Evolutionary conservation across 2,113 vertebrate species (phyloP).

Genomic region (Oreochromis aureus): DNA sequence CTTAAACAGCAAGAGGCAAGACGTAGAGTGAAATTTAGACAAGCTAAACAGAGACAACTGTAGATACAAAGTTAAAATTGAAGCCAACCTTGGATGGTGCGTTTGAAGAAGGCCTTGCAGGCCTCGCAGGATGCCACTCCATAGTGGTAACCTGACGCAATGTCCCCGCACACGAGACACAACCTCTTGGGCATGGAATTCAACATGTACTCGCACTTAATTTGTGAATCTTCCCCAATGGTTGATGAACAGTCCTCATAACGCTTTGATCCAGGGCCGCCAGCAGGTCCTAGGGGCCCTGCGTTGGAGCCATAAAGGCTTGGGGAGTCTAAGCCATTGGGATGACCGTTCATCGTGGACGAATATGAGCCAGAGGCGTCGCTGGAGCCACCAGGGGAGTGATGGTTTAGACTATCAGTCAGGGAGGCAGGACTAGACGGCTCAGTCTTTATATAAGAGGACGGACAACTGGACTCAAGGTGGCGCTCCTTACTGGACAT

Average conservation of each 20-base stretch:
- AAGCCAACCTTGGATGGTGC: conserved; percentile 98
- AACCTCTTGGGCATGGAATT: conserved; percentile 99
- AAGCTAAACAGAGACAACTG: not conserved
- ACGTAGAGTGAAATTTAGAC: not conserved
- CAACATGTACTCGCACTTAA: conserved; percentile 99
- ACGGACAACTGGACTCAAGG: conserved; percentile 99
- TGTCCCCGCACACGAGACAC: conserved; percentile 98
- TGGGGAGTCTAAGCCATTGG: conserved; percentile 97
- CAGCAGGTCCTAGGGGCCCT: conserved; percentile 81
- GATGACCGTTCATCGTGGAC: conserved; percentile 98
- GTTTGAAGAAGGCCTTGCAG: conserved; percentile 99
- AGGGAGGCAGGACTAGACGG: conserved; percentile 98
- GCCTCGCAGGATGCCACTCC: conserved; percentile 98
- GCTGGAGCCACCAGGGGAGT: conserved; percentile 97
- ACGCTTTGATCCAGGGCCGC: conserved; percentile 85
- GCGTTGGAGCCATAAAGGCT: conserved; percentile 90
- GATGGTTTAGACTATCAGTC: conserved; percentile 99
- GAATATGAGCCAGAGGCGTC: conserved; percentile 99
- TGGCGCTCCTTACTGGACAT: conserved; percentile 99
- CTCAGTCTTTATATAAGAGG: conserved; percentile 99
- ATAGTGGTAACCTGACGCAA: conserved; percentile 98
- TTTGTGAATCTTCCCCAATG: conserved; percentile 96
- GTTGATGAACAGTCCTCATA: conserved; percentile 99
- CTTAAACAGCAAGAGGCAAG: not conserved
- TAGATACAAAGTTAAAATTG: conserved; percentile 11